A percentile compares a stretch with the other conserved stretches of the same genome.
Evolutionary conservation across 2,113 vertebrate species (phyloP).

Genomic region (Tautogolabrus adspersus): DNA sequence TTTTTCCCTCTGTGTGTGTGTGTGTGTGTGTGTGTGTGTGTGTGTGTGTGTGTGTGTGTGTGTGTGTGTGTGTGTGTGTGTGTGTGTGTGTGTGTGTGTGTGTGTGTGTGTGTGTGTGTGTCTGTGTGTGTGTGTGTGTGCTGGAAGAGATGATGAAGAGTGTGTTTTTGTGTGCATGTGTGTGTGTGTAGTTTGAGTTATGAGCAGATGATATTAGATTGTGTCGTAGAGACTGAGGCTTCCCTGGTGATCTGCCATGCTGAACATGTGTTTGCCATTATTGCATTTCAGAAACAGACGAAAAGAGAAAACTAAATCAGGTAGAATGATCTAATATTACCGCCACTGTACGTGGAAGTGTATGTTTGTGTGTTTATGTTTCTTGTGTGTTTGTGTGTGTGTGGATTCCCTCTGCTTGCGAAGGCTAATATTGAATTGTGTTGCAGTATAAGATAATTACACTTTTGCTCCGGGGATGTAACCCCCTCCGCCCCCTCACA

Average conservation of each 20-base stretch:
- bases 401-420: conserved; percentile 38
- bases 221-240: conserved; percentile 73
- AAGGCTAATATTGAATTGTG: conserved; percentile 55
- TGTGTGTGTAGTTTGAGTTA: conserved; percentile 49
- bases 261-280: conserved; percentile 82
- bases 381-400: conserved; percentile 22
- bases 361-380: conserved; percentile 29
- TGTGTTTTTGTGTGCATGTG: conserved; percentile 5
- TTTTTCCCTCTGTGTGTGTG: conserved; percentile 43
- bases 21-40: conserved; percentile 11
- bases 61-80: conserved; percentile 6
- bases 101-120: conserved; percentile 20
- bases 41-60: conserved; percentile 23
- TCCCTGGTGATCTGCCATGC: conserved; percentile 77
- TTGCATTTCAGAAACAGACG: conserved; percentile 74
- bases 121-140: conserved; percentile 13
- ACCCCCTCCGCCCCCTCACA: not conserved
- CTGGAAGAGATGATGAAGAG: conserved; percentile 13
- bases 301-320: conserved; percentile 76
- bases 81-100: not conserved
- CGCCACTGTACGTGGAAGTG: conserved; percentile 35
- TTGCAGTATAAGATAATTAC: conserved; percentile 63
- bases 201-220: conserved; percentile 79
- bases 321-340: conserved; percentile 67
- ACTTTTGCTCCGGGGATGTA: conserved; percentile 56